Evolutionary conservation across 2,797 vertebrate genomes (phyloP).

Genomic region (Nothura maculosa): DNA sequence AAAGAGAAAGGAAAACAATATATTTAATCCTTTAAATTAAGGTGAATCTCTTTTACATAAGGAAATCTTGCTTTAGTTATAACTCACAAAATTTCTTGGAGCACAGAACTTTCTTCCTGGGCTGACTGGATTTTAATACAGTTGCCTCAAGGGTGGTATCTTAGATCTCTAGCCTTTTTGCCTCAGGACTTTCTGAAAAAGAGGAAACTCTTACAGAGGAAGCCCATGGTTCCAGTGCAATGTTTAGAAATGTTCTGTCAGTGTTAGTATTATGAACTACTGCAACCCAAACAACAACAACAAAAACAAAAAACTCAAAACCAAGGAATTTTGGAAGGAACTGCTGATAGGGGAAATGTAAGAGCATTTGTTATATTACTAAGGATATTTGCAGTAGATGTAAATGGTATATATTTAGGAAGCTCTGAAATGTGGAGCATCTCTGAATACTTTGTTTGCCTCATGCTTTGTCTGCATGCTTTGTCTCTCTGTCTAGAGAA

Average conservation of each 20-base stretch:
- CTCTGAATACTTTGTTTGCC: not conserved
- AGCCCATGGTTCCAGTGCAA: rapidly evolving
- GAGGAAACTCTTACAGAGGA: not conserved
- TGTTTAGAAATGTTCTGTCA: not conserved
- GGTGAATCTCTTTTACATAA: not conserved
- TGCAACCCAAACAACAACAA: no score
- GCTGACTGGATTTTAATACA: not conserved
- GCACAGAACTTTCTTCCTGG: not conserved
- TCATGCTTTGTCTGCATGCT: not conserved
- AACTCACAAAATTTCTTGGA: not conserved
- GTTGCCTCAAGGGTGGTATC: not conserved
- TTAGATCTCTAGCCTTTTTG: not conserved
- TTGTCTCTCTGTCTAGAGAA: not conserved
- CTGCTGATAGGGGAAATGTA: not conserved
- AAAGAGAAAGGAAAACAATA: not conserved
- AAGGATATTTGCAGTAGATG: not conserved
- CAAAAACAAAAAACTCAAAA: no score
- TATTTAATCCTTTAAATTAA: not conserved
- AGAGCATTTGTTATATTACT: not conserved
- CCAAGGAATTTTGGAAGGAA: no score
- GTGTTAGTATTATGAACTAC: no score
- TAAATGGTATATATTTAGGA: not conserved
- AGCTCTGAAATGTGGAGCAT: not conserved
- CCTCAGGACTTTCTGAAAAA: not conserved
- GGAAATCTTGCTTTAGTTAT: not conserved